Conservation (phyloP, 1,140 invertebrate species). For the Neotoxoptera formosana region DNA sequence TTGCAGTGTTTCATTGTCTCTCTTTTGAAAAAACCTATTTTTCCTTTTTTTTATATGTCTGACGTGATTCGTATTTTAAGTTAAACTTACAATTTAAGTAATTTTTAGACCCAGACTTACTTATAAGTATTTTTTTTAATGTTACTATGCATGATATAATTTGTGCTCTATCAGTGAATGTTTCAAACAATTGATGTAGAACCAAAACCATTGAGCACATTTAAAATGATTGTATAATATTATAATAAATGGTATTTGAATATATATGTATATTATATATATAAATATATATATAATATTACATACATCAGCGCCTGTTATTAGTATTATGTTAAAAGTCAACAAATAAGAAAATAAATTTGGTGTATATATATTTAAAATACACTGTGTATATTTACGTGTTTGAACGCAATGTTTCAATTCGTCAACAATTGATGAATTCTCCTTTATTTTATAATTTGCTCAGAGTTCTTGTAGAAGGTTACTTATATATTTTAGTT, state of each 20-base stretch:
- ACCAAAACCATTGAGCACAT: slow-evolving; percentile 57
- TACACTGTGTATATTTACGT: slow-evolving; percentile 18
- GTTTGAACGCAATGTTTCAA: neutral
- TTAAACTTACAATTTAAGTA: slow-evolving; percentile 36
- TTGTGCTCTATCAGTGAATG: slow-evolving; percentile 48
- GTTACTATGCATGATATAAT: slow-evolving; percentile 43
- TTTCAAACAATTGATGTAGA: slow-evolving; percentile 48
- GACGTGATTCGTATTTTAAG: slow-evolving; percentile 34
- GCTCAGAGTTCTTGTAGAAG: neutral
- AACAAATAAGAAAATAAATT: slow-evolving; percentile 29
- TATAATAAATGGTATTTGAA: slow-evolving; percentile 52
- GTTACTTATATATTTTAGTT: neutral
- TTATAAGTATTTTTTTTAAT: slow-evolving; percentile 44
- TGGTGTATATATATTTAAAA: slow-evolving; percentile 25
- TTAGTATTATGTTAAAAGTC: slow-evolving; percentile 36
- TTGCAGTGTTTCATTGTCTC: slow-evolving; percentile 49
- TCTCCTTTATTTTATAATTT: neutral
- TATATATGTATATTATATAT: slow-evolving; percentile 26
- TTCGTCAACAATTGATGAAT: neutral
- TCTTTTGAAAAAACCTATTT: slow-evolving; percentile 35
- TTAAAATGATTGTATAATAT: slow-evolving; percentile 55
- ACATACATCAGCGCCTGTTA: slow-evolving; percentile 27
- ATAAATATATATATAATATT: slow-evolving; percentile 10
- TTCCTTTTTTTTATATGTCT: slow-evolving; percentile 24
- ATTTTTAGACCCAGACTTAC: slow-evolving; percentile 35